phyloP scores from a whole-genome alignment of 2,888 invertebrate species.

The Dorcus parallelipipedus region DNA sequence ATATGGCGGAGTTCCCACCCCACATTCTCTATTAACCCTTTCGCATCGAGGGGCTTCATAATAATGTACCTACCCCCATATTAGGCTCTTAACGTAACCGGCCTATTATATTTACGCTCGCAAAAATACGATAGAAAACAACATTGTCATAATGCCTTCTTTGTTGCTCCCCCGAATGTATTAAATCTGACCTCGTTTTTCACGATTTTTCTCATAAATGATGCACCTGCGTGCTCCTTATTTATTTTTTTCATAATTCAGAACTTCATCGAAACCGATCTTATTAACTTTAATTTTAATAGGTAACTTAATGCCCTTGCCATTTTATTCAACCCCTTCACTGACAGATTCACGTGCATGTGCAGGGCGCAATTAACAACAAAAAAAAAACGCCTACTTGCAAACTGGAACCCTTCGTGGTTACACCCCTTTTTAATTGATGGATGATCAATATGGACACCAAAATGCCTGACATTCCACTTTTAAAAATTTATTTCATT shows the following conservation, averaged over 20 bases:
- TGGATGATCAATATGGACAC: neutral
- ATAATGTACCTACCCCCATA: slow-evolving; percentile 50
- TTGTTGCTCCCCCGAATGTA: slow-evolving; percentile 1
- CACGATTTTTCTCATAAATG: too few relatives aligned
- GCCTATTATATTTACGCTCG: slow-evolving; percentile 44
- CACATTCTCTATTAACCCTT: slow-evolving; percentile 49
- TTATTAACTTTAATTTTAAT: too few relatives aligned
- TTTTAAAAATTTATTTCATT: too few relatives aligned
- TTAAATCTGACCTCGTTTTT: too few relatives aligned
- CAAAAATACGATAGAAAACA: slow-evolving; percentile 22
- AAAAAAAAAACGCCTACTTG: slow-evolving; percentile 17
- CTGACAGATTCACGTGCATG: slow-evolving; percentile 28
- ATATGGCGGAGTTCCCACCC: slow-evolving; percentile 51
- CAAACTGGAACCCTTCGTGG: slow-evolving; percentile 16
- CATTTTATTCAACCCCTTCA: slow-evolving; percentile 36
- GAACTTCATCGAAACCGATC: too few relatives aligned
- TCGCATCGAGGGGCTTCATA: slow-evolving; percentile 48
- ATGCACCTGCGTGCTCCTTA: too few relatives aligned
- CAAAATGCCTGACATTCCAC: neutral
- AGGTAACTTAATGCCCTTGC: too few relatives aligned
- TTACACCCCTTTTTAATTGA: slow-evolving; percentile 1
- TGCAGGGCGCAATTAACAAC: slow-evolving; percentile 15
- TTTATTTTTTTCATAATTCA: too few relatives aligned
- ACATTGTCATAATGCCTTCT: slow-evolving; percentile 10
- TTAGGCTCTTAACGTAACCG: slow-evolving; percentile 46